phyloP scores from a whole-genome alignment of 1,140 invertebrate species.

The Galleria mellonella region DNA sequence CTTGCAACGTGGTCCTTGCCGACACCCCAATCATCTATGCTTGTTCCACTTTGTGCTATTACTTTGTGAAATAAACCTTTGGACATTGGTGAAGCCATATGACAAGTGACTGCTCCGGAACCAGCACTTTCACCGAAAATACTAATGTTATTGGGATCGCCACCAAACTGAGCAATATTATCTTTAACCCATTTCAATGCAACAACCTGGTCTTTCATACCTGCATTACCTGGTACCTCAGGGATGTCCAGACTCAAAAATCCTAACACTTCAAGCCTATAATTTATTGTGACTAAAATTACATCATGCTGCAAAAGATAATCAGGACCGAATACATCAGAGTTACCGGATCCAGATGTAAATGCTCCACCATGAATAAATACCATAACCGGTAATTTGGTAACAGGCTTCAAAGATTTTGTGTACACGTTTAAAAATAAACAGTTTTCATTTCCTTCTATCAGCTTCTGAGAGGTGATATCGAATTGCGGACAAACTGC shows the following conservation, averaged over 20 bases:
- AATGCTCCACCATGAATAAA: constrained; percentile 84
- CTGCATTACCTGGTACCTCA: constrained; percentile 74
- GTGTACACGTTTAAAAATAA: constrained; percentile 77
- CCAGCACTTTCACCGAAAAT: constrained; percentile 76
- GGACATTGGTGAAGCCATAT: constrained; percentile 75
- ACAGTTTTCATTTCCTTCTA: constrained; percentile 69
- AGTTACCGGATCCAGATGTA: constrained; percentile 71
- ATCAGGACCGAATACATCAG: constrained; percentile 74
- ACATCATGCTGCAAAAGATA: constrained; percentile 76
- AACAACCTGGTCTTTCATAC: constrained; percentile 76
- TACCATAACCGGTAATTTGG: constrained; percentile 46
- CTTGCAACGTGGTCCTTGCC: constrained; percentile 14
- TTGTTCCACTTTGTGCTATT: constrained; percentile 23
- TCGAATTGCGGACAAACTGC: constrained; percentile 39
- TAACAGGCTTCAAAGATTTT: constrained; percentile 37
- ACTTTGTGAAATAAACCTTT: constrained; percentile 72
- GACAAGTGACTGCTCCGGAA: constrained; percentile 61
- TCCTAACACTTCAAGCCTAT: constrained; percentile 59
- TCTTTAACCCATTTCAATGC: constrained; percentile 77
- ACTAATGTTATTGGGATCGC: constrained; percentile 76
- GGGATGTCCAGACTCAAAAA: constrained; percentile 68
- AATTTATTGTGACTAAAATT: constrained; percentile 79
- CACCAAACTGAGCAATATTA: constrained; percentile 77
- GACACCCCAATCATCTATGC: constrained; percentile 14
- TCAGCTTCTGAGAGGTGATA: constrained; percentile 10